Evolutionary conservation across 2,888 invertebrate species (phyloP).

Genomic region (Cancer borealis): DNA sequence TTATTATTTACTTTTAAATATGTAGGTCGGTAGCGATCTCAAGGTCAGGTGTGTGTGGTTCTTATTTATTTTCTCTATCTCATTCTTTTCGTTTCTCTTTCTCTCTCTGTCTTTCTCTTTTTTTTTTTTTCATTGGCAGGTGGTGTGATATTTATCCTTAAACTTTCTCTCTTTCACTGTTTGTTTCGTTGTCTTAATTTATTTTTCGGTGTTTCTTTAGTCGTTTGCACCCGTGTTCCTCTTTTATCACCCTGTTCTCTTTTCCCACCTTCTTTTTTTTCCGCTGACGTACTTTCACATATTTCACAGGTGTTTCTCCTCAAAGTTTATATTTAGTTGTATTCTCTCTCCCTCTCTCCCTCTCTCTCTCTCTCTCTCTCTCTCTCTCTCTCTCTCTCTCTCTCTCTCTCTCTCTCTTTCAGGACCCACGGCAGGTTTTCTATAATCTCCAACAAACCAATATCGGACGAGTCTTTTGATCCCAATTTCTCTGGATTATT

Average conservation of each 20-base stretch:
- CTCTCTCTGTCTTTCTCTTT: background rate
- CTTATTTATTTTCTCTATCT: background rate
- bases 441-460: background rate
- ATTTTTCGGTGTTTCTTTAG: background rate
- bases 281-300: too few relatives aligned
- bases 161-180: constrained; percentile 9
- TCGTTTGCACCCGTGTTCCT: background rate
- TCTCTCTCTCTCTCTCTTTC: background rate
- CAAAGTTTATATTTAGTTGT: too few relatives aligned
- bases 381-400: constrained; percentile 36
- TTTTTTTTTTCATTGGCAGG: background rate
- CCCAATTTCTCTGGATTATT: background rate
- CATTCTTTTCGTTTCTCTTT: background rate
- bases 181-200: background rate
- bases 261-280: background rate
- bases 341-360: too few relatives aligned
- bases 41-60: background rate
- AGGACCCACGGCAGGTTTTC: background rate
- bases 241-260: background rate
- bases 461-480: background rate
- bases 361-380: constrained; percentile 1
- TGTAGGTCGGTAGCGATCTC: background rate
- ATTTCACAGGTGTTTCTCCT: too few relatives aligned
- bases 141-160: background rate
- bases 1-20: background rate